phyloP scores from a whole-genome alignment of 1,140 invertebrate species.

The Eulimnadia texana region DNA sequence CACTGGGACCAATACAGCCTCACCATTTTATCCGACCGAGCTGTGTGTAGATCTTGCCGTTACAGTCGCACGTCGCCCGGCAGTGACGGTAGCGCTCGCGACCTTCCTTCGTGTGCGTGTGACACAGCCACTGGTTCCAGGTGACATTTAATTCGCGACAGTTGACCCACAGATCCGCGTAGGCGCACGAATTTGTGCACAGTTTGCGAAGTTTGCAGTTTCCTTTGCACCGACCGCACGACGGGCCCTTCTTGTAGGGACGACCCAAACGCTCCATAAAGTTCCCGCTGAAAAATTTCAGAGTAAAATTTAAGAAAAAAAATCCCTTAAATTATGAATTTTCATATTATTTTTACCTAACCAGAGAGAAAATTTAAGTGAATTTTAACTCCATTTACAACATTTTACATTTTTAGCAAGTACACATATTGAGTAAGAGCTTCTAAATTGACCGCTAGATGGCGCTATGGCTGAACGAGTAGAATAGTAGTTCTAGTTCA shows the following conservation, averaged over 20 bases:
- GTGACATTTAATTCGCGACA: conserved; percentile 44
- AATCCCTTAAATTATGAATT: neutral
- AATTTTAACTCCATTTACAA: neutral
- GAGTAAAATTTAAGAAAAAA: conserved; percentile 15
- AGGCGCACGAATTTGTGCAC: conserved; percentile 55
- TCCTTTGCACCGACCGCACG: conserved; percentile 46
- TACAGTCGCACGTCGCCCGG: conserved; percentile 54
- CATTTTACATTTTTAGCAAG: too few species aligned
- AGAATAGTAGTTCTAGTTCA: too few species aligned
- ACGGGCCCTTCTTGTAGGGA: conserved; percentile 47
- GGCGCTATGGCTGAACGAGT: too few species aligned
- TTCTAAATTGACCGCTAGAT: too few species aligned
- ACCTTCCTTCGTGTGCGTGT: conserved; percentile 36
- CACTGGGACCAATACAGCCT: neutral
- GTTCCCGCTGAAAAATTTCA: conserved; percentile 55
- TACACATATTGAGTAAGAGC: too few species aligned
- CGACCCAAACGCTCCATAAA: conserved; percentile 39
- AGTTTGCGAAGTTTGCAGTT: conserved; percentile 45
- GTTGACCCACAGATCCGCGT: conserved; percentile 54
- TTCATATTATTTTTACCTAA: neutral
- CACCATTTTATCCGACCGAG: conserved; percentile 12
- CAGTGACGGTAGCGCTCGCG: conserved; percentile 41
- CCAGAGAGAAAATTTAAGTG: neutral
- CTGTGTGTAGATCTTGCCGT: conserved; percentile 29
- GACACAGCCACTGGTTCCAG: conserved; percentile 45